Base-by-base conservation (phyloP, 2,113 vertebrate species). In the Chaetorhynchus papuensis region DNA sequence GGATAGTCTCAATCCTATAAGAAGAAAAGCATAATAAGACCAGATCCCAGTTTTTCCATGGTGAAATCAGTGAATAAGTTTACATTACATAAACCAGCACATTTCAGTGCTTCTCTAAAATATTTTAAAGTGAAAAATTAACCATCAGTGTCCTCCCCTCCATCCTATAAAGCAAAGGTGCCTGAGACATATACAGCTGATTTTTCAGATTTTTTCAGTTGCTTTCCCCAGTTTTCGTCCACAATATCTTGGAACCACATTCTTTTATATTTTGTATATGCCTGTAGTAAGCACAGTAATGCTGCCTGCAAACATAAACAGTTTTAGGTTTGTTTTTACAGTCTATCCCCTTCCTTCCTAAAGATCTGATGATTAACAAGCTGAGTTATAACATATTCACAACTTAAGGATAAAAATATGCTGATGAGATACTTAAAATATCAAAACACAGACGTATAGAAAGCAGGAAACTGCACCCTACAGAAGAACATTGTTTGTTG, bases 391-490 rank as follows among this genome's bases (percentile, higher is more conserved):
- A 54, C 60, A 68, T 52, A 69, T 86, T 92, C 72, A 81, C 56
- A 49, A 53, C 30, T 90, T 84, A 22, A 39, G 57, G 37, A 81
- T 95, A 70, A 89, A 90, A 94, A 76, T 39, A 89, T 84, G 80
- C 53, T 89, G 86, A 84, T 26, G 69, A 87, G 72, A 89, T 96
- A 90, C 83, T 93, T 82, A 89, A 89, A 92, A 93, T 94, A 89
- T 96, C 88, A 94, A 93, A 96, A 93, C 71, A 90, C 33, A 90
- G 85, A 60, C 76, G 68, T 26, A 35, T 3, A 83, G 80, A 89
- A 89, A 65, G 80, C 64, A 94, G 94, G 90, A 96, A 96, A 90
- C 94, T 92, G 72, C 93, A 57, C 88, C 90, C 92, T 76, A 79
- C 69, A 89, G 88, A 90, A 84, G 80, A 89, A 57, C 69, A 82